Base-by-base conservation (phyloP, 2,797 vertebrate species). In the Erpetoichthys calabaricus region DNA sequence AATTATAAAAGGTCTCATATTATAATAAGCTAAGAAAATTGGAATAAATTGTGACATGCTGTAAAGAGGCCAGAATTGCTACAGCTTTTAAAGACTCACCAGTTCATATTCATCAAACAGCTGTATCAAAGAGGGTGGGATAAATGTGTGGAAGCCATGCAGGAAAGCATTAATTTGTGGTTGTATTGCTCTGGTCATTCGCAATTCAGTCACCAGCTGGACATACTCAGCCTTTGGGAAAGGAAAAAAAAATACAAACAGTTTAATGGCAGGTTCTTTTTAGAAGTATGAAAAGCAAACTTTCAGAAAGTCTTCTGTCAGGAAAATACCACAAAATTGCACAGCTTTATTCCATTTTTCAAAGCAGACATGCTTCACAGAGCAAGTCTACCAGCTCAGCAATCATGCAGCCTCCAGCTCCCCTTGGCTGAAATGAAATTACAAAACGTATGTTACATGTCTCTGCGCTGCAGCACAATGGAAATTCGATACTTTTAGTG, bases 111-210 rank as follows among this genome's bases (percentile, higher is more conserved):
- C 94, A 68, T 98, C 96, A 69, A 99, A 99, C 62, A 99, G 91
- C 63, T 99, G 96, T 68, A 99, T 90, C 66, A 99, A 88, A 5
- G 96, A 94, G 0, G 92, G 86, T 5, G 81, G 96, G 68, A 99
- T 98, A 73, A 98, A 99, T 79, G 90, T 95, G 75, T 99, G 96
- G 76, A 99, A 99, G 55, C 96, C 96, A 63, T 90, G 92, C 61
- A 99, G 73, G 72, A 98, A 99, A 57, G 90, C 93, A 61, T 98
- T 94, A 69, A 99, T 99, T 81, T 99, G 96, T 65, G 93, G 96
- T 72, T 98, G 94, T 75, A 99, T 99, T 64, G 96, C 96, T 75
- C 95, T 86, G 43, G 96, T 99, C 96, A 99, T 99, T 71, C 94
- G 85, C 71, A 98, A 86, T 78, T 99, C 96, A 25, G 96, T 99